Base-by-base conservation (phyloP, 1,140 invertebrate genomes). In the Aphaenogaster ashmeadi region DNA sequence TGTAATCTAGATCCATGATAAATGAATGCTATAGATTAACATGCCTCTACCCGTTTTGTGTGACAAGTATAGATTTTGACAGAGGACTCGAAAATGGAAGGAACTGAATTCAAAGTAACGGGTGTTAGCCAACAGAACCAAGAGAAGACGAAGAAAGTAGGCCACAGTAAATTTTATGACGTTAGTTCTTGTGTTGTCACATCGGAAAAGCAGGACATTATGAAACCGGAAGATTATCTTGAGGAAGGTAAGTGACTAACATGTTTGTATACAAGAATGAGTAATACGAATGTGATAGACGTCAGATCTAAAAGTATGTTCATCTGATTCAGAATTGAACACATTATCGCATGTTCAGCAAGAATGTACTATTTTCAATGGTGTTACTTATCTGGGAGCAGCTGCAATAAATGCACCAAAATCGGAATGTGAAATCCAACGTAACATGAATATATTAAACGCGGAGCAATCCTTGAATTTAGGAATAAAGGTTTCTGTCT, bases 371-470 rank as follows among this genome's bases (percentile, higher is more conserved):
- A 97, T 99, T 91, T 99, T 99, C 95, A 98, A 98, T 94, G 98
- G 98, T 21, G 98, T 99, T 41, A 98, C 98, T 75, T 99, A 99
- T 96, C 96, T 99, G 83, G 99, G 99, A 50, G 98, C 98, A 13
- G 98, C 99, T 64, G 97, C 97, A 83, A 99, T 99, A 86, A 98
- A 98, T 95, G 98, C 98, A 4, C 98, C 99, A 5, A 98, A 99
- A 94, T 99, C 98, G 71, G 98, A 99, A 95, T 96, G 96, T n/a
- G 99, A 99, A 96, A 99, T 99, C 88, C 98, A 99, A 94, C 96
- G 98, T 58, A 99, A 99, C 93, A 99, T 99, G 97, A 97, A 97
- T 62, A 97, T 99, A 92, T 95, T 99, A 13, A 98, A 98, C 94
- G 97, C 97, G 81, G 97, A 98, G 88, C 97, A 98, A 92, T 95